Evolutionary conservation across 1,140 invertebrate species (phyloP), one percentile per base, ranked within the genome.

Genomic region (Drusus annulatus): DNA sequence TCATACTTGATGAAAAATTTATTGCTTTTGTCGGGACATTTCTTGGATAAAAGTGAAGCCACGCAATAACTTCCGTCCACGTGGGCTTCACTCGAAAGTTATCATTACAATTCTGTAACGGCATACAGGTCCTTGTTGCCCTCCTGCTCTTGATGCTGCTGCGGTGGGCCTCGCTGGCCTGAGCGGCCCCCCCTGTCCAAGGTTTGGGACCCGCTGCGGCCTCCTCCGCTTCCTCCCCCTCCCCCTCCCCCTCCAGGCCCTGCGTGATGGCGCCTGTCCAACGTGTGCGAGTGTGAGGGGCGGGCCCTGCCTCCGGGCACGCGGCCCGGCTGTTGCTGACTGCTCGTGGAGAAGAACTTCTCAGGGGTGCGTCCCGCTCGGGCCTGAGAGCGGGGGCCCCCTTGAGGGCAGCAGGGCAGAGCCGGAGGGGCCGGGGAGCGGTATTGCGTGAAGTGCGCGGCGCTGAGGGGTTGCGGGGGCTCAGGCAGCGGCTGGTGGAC

Each of bases 71-170:
- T 78, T 45, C 52, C 78, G 76, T 80, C 74, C 69, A 52, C 73
- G 56, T 68, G 63, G 50, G 82, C 68, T 80, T 74, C 82, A 81
- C 82, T 83, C 75, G 80, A 51, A 80, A 83, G 82, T 83, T 80
- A 80, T 83, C 82, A 83, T 85, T 87, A 89, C 76, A 89, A 87
- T 76, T 88, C 88, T 16, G 87, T 89, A 60, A 89, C 88, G 19
- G 87, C 88, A 84, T 89, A 88, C 19, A 88, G 78, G 71, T 88
- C 87, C n/a, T 85, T 83, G 60, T 85, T 84, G 74, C 86, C 86
- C 75, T 85, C 84, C n/a, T 58, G 45, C 2, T 23, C 21, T 45
- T 85, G 84, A 16, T 83, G 76, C 15, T 62, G 68, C 17, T 58
- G 77, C 3, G 73, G 36, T 1, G 62, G 19, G 10, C 28, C 36